phyloP scores from a whole-genome alignment of 2,113 vertebrate genomes.

The Tyrannus savana region DNA sequence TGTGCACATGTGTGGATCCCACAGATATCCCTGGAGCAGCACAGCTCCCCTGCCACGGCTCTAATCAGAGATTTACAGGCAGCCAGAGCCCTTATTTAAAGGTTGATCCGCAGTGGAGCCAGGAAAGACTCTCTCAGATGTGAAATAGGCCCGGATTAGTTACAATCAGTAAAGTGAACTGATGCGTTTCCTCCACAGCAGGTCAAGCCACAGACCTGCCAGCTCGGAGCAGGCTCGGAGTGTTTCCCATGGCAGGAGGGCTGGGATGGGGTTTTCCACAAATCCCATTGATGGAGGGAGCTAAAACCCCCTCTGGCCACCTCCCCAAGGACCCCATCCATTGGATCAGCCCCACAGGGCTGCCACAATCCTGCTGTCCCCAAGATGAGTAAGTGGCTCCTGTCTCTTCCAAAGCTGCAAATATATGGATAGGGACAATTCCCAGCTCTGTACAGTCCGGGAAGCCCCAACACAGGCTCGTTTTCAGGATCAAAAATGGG shows the following conservation, averaged over 20 bases:
- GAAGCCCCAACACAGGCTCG: accelerated
- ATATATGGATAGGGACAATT: neutral
- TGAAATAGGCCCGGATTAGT: neutral
- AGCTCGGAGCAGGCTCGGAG: accelerated
- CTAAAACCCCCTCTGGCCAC: neutral
- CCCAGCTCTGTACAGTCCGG: neutral
- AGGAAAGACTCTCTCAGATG: neutral
- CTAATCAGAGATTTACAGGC: neutral
- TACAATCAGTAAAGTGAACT: neutral
- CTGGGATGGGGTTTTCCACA: neutral
- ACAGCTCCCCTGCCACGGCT: accelerated
- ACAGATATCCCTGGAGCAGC: neutral
- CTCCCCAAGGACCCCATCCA: neutral
- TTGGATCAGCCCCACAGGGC: neutral
- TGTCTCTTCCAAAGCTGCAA: neutral
- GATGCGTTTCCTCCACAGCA: neutral
- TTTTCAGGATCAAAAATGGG: neutral
- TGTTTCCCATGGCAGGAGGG: neutral
- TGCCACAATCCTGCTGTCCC: neutral
- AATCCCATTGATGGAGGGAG: neutral
- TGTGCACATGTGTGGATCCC: neutral
- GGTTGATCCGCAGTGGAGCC: neutral
- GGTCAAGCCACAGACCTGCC: neutral
- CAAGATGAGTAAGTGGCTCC: neutral
- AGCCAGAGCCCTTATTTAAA: neutral